phyloP scores from a whole-genome alignment of 2,113 vertebrate species.

The Trematocara unimaculatum region DNA sequence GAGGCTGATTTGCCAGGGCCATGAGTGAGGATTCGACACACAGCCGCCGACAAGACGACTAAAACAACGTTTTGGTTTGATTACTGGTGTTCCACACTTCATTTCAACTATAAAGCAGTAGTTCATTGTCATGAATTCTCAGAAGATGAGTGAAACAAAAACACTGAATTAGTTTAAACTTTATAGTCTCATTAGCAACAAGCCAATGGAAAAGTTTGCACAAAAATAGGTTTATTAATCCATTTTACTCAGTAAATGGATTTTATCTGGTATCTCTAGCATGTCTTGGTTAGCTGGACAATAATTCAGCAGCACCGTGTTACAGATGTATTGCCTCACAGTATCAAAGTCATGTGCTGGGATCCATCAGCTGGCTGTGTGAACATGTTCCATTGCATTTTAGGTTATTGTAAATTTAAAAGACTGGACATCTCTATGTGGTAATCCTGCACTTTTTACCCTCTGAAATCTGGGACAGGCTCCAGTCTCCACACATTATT shows the following conservation, averaged over 20 bases:
- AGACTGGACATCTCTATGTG: neutral
- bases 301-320: neutral
- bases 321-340: neutral
- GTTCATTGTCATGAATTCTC: neutral
- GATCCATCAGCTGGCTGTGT: neutral
- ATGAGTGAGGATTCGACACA: conserved; percentile 80
- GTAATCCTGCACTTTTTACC: neutral
- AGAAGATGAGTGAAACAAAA: neutral
- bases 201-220: neutral
- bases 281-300: neutral
- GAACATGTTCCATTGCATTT: neutral
- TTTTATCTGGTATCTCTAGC: neutral
- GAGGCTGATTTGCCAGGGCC: conserved; percentile 98
- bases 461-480: neutral
- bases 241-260: neutral
- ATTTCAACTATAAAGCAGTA: conserved; percentile 28
- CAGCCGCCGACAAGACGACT: conserved; percentile 93
- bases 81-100: conserved; percentile 78
- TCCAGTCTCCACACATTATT: neutral
- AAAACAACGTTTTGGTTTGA: conserved; percentile 79
- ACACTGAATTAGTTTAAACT: neutral
- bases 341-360: neutral
- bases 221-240: neutral
- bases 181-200: neutral
- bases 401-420: neutral